Evolutionary conservation across 2,113 vertebrate species (phyloP).

Genomic region (Petrocephalus microphthalmus): DNA sequence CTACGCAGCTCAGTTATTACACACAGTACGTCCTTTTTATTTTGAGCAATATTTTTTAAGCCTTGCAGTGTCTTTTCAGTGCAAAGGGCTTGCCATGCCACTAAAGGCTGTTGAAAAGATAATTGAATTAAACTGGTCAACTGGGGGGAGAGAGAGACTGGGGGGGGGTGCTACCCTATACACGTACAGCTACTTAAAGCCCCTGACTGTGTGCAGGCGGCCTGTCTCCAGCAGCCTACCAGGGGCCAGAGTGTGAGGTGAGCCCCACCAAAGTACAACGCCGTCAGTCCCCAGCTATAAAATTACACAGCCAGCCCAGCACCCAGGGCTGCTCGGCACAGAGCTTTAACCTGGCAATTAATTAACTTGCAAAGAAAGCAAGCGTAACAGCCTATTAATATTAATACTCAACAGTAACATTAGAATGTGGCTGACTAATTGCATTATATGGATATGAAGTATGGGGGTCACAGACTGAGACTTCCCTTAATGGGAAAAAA

Average conservation of each 20-base stretch:
- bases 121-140: slow-evolving; percentile 10
- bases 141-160: neutral
- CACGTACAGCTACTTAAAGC: neutral
- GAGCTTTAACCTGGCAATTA: neutral
- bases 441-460: slow-evolving; percentile 15
- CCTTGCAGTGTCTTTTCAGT: neutral
- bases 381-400: slow-evolving; percentile 2
- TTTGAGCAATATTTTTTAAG: neutral
- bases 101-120: neutral
- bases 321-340: neutral
- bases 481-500: slow-evolving; percentile 15
- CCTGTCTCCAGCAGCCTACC: neutral
- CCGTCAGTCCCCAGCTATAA: neutral
- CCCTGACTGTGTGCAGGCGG: neutral
- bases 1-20: neutral
- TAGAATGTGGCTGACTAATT: neutral
- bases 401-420: neutral
- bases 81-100: neutral
- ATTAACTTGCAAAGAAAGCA: slow-evolving; percentile 17
- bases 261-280: neutral
- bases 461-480: neutral
- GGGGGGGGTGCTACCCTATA: neutral
- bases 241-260: neutral
- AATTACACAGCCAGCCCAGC: neutral
- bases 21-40: neutral